Percentiles rank a stretch among this genome's conserved stretches.
phyloP scores from a whole-genome alignment of 2,888 invertebrate species.

The Thecophora atra region DNA sequence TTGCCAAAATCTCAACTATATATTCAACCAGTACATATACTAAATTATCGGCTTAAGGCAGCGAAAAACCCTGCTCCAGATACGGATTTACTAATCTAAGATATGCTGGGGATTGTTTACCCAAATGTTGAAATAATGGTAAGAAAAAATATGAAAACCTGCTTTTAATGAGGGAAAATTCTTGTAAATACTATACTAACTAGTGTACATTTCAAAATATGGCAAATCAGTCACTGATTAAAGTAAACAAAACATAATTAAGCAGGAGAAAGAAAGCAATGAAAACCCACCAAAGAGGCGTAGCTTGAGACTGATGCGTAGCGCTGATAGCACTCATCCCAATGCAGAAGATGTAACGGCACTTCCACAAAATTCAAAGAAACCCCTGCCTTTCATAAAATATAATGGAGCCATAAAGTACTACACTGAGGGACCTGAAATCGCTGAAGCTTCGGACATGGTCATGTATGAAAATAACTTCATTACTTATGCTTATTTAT shows the following conservation, averaged over 20 bases:
- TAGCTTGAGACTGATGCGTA: conserved; percentile 55
- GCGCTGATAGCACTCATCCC: conserved; percentile 51
- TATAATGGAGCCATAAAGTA: conserved; percentile 61
- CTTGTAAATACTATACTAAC: too few relatives aligned
- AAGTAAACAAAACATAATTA: not conserved
- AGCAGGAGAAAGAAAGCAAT: conserved; percentile 41
- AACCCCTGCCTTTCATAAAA: conserved; percentile 55
- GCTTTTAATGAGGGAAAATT: too few relatives aligned
- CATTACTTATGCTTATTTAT: conserved; percentile 17
- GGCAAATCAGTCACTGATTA: not conserved
- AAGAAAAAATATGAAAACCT: not conserved
- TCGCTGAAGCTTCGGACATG: conserved; percentile 67
- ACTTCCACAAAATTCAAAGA: conserved; percentile 49
- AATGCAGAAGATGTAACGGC: conserved; percentile 49
- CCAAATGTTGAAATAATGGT: conserved; percentile 1
- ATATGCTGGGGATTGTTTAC: too few relatives aligned
- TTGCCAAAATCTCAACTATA: too few relatives aligned
- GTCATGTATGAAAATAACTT: conserved; percentile 62
- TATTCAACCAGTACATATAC: too few relatives aligned
- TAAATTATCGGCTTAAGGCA: too few relatives aligned
- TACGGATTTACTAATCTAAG: too few relatives aligned
- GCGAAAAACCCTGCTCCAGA: too few relatives aligned
- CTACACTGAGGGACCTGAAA: conserved; percentile 64
- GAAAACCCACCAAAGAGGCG: conserved; percentile 60
- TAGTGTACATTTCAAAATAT: too few relatives aligned